Evolutionary conservation across 2,797 vertebrate genomes (phyloP).

Genomic region (Aselliscus stoliczkanus): DNA sequence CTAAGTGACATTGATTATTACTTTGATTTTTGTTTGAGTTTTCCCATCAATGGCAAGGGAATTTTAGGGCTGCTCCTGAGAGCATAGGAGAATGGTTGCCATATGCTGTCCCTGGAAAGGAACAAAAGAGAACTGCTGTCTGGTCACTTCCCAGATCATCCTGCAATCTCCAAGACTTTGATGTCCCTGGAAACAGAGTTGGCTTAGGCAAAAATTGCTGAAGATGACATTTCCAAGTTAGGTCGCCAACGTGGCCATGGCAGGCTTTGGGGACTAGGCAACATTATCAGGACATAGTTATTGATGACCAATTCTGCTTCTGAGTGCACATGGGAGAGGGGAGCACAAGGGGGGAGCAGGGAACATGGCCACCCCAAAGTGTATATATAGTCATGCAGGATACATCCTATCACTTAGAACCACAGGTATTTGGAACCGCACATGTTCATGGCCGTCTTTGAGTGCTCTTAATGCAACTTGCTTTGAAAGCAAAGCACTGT

Average conservation of each 20-base stretch:
- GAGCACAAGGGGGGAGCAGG: background rate
- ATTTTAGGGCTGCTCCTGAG: slow-evolving; percentile 44
- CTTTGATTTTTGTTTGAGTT: slow-evolving; percentile 70
- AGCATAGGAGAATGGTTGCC: slow-evolving; percentile 39
- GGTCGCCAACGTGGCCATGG: background rate
- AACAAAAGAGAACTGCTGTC: slow-evolving; percentile 35
- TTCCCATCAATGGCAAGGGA: slow-evolving; percentile 56
- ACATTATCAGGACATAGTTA: background rate
- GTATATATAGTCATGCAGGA: background rate
- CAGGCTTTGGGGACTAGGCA: background rate
- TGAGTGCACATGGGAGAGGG: too few species aligned
- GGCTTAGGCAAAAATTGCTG: background rate
- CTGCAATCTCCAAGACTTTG: background rate
- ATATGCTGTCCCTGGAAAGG: slow-evolving; percentile 44
- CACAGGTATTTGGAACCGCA: background rate
- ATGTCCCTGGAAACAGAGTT: background rate
- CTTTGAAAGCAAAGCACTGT: background rate
- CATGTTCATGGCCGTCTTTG: background rate
- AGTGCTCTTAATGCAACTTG: background rate
- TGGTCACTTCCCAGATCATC: background rate
- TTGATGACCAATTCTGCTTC: background rate
- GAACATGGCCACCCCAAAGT: background rate
- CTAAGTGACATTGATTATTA: slow-evolving; percentile 70
- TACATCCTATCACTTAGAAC: background rate
- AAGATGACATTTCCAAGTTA: background rate